These are phyloP conservation scores for Ascidia mentula DNA, from an alignment of 23 tunicate genomes.

Conservation along the genomic window DNA sequence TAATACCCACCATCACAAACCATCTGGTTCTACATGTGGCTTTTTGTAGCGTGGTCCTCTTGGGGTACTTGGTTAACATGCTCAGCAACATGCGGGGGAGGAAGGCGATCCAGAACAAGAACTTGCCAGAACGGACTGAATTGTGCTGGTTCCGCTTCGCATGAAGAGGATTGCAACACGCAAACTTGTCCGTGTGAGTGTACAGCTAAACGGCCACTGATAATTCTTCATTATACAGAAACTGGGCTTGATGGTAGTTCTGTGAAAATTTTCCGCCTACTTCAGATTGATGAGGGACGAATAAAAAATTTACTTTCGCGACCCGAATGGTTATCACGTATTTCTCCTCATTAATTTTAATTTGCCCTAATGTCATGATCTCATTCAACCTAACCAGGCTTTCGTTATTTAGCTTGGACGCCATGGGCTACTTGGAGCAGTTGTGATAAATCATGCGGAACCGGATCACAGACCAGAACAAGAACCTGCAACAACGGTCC, in stretches of 20 bases:
- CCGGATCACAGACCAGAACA: background rate
- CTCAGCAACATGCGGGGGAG: background rate
- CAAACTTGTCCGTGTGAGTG: background rate
- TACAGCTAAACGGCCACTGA: no score
- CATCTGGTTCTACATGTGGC: background rate
- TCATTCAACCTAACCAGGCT: no score
- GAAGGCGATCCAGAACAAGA: background rate
- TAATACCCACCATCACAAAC: no score
- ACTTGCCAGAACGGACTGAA: background rate
- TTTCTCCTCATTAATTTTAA: no score
- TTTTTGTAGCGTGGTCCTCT: background rate
- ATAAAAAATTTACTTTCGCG: no score
- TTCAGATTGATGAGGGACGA: no score
- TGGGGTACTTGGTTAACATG: background rate
- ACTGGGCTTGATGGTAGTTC: no score
- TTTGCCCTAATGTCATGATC: no score
- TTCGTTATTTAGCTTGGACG: background rate
- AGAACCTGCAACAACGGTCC: slow-evolving; percentile 13
- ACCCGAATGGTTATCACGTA: no score
- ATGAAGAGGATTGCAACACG: background rate
- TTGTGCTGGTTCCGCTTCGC: background rate
- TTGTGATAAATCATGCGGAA: background rate
- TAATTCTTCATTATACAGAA: no score
- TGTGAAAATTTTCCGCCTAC: no score
- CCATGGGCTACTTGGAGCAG: background rate